Conservation (phyloP, 2,797 vertebrate species). For the Alca torda region DNA sequence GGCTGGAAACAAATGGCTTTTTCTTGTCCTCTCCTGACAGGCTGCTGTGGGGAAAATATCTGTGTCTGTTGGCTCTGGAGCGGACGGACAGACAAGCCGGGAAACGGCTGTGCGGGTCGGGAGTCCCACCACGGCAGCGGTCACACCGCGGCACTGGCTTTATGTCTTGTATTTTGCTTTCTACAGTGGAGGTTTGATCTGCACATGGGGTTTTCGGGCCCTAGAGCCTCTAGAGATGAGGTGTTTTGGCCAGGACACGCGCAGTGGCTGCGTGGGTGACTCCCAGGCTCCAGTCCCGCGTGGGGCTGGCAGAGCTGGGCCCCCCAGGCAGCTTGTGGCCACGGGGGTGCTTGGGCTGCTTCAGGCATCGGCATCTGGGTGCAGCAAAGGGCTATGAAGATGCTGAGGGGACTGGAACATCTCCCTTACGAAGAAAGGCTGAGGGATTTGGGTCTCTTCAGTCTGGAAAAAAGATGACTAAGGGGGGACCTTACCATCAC, state of each 20-base stretch:
- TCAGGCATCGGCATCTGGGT: not conserved
- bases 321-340: rapidly evolving
- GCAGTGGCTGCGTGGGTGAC: rapidly evolving
- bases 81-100: not conserved
- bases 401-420: no score
- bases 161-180: not conserved
- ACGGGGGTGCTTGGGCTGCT: not conserved
- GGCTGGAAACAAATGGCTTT: not conserved
- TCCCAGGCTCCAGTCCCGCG: rapidly evolving
- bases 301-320: not conserved
- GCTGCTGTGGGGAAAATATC: not conserved
- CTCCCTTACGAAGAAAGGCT: no score
- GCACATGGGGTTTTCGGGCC: not conserved
- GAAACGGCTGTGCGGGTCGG: rapidly evolving
- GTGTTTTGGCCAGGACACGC: not conserved
- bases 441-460: no score
- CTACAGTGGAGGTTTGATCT: not conserved
- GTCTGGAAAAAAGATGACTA: no score
- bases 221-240: no score
- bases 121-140: not conserved
- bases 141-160: no score
- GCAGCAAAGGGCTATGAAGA: no score
- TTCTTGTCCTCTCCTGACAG: not conserved
- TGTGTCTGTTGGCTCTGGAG: not conserved
- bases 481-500: no score